Evolutionary conservation across 2,113 vertebrate genomes (phyloP).

Genomic region (Octodon degus): DNA sequence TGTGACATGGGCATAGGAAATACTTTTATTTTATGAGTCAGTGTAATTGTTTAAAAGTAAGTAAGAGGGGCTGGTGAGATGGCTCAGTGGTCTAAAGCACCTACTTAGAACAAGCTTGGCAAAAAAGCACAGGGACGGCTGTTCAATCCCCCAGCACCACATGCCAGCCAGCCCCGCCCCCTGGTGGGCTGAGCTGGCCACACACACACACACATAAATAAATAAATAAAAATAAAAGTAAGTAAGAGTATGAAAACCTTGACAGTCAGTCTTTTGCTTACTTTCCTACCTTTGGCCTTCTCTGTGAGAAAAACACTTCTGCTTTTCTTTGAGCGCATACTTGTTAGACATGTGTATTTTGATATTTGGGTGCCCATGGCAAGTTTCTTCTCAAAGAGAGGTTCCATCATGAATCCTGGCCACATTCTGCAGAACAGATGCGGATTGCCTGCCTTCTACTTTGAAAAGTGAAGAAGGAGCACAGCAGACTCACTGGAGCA

Average conservation of each 20-base stretch:
- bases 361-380: neutral
- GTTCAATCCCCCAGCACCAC: no score
- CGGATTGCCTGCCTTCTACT: neutral
- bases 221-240: no score
- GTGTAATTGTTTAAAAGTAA: neutral
- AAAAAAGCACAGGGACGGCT: no score
- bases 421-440: neutral
- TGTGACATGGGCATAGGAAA: neutral
- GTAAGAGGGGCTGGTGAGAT: no score
- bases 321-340: neutral
- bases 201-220: no score
- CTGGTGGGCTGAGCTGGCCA: no score
- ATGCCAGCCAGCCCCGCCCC: no score
- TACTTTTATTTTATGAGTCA: neutral
- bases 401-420: neutral
- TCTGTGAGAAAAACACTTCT: neutral
- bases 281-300: neutral
- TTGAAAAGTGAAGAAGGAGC: neutral
- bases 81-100: no score
- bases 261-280: neutral
- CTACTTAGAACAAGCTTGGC: no score
- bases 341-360: neutral
- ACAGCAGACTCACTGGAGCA: neutral
- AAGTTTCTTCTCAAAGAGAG: neutral
- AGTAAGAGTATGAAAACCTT: neutral